A percentile compares a stretch with the other conserved stretches of the same genome.
Conservation (phyloP, 2,797 vertebrate genomes). For the Poecile montanus region DNA sequence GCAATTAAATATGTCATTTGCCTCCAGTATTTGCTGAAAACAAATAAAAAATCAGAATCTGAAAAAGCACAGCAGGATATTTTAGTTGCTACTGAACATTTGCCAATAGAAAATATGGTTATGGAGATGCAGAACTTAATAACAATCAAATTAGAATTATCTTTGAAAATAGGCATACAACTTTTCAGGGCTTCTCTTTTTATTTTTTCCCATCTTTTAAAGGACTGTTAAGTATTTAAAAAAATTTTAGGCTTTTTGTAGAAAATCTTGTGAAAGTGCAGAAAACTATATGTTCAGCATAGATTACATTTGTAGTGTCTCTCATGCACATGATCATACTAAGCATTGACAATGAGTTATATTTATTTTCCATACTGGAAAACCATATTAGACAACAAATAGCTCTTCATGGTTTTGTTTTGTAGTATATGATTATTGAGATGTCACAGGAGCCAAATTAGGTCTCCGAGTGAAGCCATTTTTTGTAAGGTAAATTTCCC, state of each 20-base stretch:
- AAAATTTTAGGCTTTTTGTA: neutral
- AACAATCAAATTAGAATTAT: neutral
- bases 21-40: constrained; percentile 43
- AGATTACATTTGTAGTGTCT: neutral
- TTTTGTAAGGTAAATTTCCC: neutral
- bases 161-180: neutral
- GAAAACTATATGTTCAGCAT: neutral
- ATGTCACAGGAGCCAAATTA: neutral
- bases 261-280: neutral
- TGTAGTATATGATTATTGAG: neutral
- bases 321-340: neutral
- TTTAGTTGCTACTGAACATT: constrained; percentile 1
- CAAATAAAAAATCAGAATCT: constrained; percentile 8
- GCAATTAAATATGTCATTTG: constrained; percentile 36
- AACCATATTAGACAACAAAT: neutral
- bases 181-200: neutral
- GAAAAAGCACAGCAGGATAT: constrained; percentile 19
- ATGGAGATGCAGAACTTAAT: neutral
- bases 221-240: neutral
- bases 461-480: neutral
- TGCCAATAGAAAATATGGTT: neutral
- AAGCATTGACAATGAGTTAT: neutral
- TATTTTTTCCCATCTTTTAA: neutral
- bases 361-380: neutral
- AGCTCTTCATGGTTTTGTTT: neutral